A percentile compares a stretch with the other conserved stretches of the same genome.
Conservation (phyloP, 2,888 invertebrate genomes). For the Lasioglossum oenotherae region DNA sequence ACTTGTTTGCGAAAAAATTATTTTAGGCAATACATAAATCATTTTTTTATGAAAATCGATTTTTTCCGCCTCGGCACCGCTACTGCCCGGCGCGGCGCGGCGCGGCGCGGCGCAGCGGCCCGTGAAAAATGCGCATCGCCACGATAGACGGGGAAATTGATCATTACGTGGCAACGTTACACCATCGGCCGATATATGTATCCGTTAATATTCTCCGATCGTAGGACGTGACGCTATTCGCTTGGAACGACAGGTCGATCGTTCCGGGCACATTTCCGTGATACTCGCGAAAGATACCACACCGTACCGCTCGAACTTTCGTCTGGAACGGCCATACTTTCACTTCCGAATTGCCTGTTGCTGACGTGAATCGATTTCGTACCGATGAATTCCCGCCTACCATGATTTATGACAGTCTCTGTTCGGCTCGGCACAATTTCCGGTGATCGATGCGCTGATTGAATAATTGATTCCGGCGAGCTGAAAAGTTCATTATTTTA, state of each 20-base stretch:
- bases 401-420: slow-evolving; percentile 8
- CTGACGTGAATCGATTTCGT: slow-evolving; percentile 2
- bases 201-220: not conserved
- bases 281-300: not conserved
- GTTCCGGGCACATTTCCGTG: not conserved
- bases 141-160: slow-evolving; percentile 8
- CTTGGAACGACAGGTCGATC: not conserved
- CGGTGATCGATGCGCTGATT: not conserved
- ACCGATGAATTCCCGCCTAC: not conserved
- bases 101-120: not conserved
- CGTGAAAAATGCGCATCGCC: not conserved
- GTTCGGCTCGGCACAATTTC: not conserved
- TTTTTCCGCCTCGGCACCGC: too few relatives aligned
- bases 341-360: not conserved
- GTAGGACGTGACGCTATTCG: not conserved
- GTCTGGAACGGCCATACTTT: not conserved
- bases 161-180: slow-evolving; percentile 2
- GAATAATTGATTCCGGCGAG: not conserved
- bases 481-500: not conserved
- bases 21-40: too few relatives aligned
- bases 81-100: too few relatives aligned
- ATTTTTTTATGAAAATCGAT: too few relatives aligned
- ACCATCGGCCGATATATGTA: not conserved
- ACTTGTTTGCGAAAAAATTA: too few relatives aligned
- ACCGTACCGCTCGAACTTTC: not conserved